Evolutionary conservation across 2,888 invertebrate genomes (phyloP).

Genomic region (Oxyscelio sp.): DNA sequence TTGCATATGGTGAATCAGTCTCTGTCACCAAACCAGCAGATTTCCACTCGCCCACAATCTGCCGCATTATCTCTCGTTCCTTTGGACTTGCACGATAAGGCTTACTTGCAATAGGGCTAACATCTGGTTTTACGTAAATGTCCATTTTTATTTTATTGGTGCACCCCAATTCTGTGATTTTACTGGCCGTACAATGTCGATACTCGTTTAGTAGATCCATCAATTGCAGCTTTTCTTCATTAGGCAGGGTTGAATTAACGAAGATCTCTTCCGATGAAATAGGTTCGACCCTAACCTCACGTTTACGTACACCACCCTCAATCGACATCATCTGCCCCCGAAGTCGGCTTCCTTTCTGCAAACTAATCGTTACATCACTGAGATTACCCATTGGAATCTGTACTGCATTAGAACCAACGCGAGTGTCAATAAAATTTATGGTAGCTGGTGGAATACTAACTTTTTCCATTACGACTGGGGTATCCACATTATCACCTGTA

Average conservation of each 20-base stretch:
- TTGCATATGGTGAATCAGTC: constrained; percentile 74
- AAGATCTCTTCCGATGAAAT: neutral
- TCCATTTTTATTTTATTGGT: constrained; percentile 59
- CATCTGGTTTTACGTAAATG: constrained; percentile 32
- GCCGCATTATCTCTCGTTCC: constrained; percentile 1
- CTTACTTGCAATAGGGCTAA: constrained; percentile 1
- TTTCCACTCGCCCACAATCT: constrained; percentile 16
- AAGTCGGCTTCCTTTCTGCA: too few relatives aligned
- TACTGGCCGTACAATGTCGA: constrained; percentile 43
- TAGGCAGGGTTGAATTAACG: neutral
- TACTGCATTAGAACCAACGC: too few relatives aligned
- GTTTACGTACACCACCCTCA: too few relatives aligned
- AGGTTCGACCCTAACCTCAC: too few relatives aligned
- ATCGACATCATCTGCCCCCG: too few relatives aligned
- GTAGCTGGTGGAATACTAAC: neutral
- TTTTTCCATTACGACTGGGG: neutral
- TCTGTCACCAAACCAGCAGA: constrained; percentile 71
- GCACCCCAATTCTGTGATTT: constrained; percentile 55
- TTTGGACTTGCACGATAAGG: constrained; percentile 9
- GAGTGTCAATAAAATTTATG: neutral
- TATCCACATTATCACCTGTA: too few relatives aligned
- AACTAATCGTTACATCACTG: too few relatives aligned
- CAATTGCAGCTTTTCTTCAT: neutral
- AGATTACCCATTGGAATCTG: too few relatives aligned
- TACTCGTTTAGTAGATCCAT: constrained; percentile 25